A percentile compares a stretch with the other conserved stretches of the same genome.
Evolutionary conservation across 2,888 invertebrate genomes (phyloP).

Genomic region (Thalpophila matura): DNA sequence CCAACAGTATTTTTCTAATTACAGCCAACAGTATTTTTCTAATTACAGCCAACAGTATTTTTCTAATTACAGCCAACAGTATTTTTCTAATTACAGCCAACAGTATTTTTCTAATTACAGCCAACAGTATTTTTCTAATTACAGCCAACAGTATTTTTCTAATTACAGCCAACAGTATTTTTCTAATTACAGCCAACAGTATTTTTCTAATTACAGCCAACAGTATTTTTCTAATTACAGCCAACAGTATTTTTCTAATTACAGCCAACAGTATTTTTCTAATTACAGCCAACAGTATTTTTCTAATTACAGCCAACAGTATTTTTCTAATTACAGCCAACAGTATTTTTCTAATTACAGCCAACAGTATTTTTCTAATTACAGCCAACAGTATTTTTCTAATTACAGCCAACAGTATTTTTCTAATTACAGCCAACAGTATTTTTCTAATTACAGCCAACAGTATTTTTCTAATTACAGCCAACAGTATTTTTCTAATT

Average conservation of each 20-base stretch:
- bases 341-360: conserved; percentile 36
- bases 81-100: conserved; percentile 37
- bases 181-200: conserved; percentile 37
- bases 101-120: conserved; percentile 36
- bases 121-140: conserved; percentile 34
- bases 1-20: conserved; percentile 34
- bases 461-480: conserved; percentile 36
- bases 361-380: conserved; percentile 34
- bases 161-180: conserved; percentile 34
- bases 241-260: conserved; percentile 34
- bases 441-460: conserved; percentile 37
- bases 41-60: conserved; percentile 34
- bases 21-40: conserved; percentile 16
- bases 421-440: conserved; percentile 37
- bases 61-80: conserved; percentile 37
- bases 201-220: conserved; percentile 37
- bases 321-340: conserved; percentile 37
- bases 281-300: conserved; percentile 34
- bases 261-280: conserved; percentile 16
- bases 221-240: conserved; percentile 36
- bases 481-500: conserved; percentile 34
- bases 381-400: conserved; percentile 16
- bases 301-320: conserved; percentile 37
- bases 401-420: conserved; percentile 34
- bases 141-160: conserved; percentile 16